Conservation (phyloP, 2,113 vertebrate genomes). For the Phycodurus eques region DNA sequence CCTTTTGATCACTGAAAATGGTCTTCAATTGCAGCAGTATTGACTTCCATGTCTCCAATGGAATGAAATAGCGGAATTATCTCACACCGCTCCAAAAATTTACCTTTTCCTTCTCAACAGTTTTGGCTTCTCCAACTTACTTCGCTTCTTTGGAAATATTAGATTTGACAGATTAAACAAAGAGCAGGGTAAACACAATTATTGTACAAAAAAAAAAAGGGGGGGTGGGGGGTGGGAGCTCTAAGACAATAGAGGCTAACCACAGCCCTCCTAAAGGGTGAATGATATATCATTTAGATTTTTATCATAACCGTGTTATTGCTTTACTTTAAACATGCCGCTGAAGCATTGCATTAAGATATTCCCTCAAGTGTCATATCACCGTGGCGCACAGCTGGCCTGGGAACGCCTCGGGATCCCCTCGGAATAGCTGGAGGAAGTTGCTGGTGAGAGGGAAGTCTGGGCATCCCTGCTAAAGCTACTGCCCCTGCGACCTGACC, state of each 20-base stretch:
- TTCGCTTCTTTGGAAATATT: conserved; percentile 15
- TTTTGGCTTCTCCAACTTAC: neutral
- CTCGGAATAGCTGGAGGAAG: too few species aligned
- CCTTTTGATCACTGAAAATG: conserved; percentile 34
- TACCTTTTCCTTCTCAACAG: neutral
- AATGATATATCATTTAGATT: conserved; percentile 26
- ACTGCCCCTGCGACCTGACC: too few species aligned
- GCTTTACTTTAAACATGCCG: conserved; percentile 30
- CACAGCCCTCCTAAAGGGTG: conserved; percentile 21
- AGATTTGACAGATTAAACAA: conserved; percentile 14
- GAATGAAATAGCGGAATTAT: neutral
- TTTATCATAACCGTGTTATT: conserved; percentile 50
- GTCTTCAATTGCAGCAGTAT: conserved; percentile 56
- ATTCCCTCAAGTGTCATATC: conserved; percentile 53
- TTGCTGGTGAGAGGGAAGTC: too few species aligned
- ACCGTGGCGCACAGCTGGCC: conserved; percentile 30
- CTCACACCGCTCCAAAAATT: neutral
- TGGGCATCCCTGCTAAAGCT: too few species aligned
- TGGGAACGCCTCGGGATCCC: too few species aligned
- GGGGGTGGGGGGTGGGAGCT: conserved; percentile 44
- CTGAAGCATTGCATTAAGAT: conserved; percentile 42
- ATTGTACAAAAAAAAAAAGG: conserved; percentile 36
- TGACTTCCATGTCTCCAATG: conserved; percentile 60
- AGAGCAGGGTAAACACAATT: neutral
- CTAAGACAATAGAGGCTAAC: conserved; percentile 23